Evolutionary conservation across 2,888 invertebrate species (phyloP).

Genomic region (Cephonodes hylas): DNA sequence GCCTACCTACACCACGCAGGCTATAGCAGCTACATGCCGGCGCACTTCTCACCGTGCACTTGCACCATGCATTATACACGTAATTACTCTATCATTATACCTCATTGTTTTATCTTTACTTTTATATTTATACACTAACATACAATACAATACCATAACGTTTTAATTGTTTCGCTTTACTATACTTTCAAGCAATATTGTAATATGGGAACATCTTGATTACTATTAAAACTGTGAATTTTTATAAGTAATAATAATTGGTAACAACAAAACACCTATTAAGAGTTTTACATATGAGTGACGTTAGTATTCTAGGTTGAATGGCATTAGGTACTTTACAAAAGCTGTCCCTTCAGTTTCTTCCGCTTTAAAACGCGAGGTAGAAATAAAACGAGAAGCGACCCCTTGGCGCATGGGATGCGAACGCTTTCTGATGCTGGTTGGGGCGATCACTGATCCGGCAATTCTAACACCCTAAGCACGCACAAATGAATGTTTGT

Average conservation of each 20-base stretch:
- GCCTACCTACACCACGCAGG: slow-evolving; percentile 22
- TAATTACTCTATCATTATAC: slow-evolving; percentile 36
- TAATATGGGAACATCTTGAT: not conserved
- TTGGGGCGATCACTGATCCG: slow-evolving; percentile 68
- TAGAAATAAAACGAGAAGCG: not conserved
- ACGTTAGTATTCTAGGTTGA: no score
- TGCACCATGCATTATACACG: slow-evolving; percentile 33
- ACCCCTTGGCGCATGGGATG: not conserved
- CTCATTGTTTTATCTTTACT: not conserved
- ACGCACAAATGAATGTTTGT: slow-evolving; percentile 38
- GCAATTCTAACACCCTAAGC: slow-evolving; percentile 53
- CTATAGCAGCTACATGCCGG: slow-evolving; percentile 19
- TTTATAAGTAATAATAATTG: no score
- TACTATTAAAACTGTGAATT: no score
- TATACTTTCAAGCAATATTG: no score
- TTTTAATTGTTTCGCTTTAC: no score
- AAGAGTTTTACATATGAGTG: no score
- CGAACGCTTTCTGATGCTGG: slow-evolving; percentile 18
- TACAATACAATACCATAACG: not conserved
- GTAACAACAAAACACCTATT: no score
- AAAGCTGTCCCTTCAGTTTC: not conserved
- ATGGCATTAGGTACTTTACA: not conserved
- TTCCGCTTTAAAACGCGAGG: not conserved
- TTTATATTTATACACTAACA: not conserved
- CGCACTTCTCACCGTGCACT: slow-evolving; percentile 52